Conservation (phyloP, 1,140 invertebrate species). For the Potamilus streckersoni region DNA sequence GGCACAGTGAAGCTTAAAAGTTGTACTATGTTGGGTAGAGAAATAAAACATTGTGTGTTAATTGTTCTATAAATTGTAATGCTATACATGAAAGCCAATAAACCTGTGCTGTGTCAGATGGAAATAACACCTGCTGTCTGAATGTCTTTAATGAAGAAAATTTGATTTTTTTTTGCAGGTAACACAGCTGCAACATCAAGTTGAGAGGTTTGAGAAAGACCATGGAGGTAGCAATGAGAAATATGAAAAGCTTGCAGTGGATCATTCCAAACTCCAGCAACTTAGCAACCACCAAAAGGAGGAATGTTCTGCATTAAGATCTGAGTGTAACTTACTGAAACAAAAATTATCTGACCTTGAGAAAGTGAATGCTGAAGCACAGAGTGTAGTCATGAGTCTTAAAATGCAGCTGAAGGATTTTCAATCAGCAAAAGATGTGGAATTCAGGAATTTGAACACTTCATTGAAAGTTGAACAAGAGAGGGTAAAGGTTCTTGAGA, state of each 20-base stretch:
- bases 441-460: constrained; percentile 19
- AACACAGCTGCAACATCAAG: constrained; percentile 20
- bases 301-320: constrained; percentile 15
- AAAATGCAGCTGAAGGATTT: constrained; percentile 24
- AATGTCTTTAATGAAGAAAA: too few relatives aligned
- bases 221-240: constrained; percentile 27
- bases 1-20: too few relatives aligned
- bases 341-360: constrained; percentile 25
- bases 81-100: too few relatives aligned
- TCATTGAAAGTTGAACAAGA: constrained; percentile 25
- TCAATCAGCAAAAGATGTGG: constrained; percentile 22
- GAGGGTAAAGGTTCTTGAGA: constrained; percentile 28
- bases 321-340: constrained; percentile 24
- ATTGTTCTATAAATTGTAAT: too few relatives aligned
- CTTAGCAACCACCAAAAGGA: constrained; percentile 21
- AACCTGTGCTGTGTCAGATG: too few relatives aligned
- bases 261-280: constrained; percentile 27
- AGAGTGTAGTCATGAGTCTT: constrained; percentile 14
- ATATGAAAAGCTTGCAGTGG: constrained; percentile 25
- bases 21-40: too few relatives aligned
- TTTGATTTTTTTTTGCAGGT: constrained; percentile 6
- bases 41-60: too few relatives aligned
- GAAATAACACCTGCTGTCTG: too few relatives aligned
- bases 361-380: constrained; percentile 3
- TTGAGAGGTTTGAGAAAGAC: constrained; percentile 20